These are phyloP conservation scores for Sitobion miscanthi DNA, from an alignment of 1,140 invertebrate species.

Conservation along the genomic window DNA sequence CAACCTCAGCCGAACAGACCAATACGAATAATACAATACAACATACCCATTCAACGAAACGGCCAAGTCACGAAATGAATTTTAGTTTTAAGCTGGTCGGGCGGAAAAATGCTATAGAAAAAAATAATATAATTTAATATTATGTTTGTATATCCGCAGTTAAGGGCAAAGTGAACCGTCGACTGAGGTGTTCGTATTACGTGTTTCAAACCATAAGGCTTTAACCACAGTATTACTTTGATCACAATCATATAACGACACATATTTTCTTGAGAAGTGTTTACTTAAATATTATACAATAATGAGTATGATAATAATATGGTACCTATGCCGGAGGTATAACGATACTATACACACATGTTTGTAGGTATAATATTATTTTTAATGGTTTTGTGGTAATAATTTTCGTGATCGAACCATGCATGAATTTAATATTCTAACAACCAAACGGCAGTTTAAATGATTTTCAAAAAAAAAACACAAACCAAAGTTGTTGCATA, in stretches of 20 bases:
- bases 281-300: not conserved
- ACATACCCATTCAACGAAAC: not conserved
- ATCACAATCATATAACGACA: not conserved
- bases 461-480: not conserved
- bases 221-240: not conserved
- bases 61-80: not conserved
- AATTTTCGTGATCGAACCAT: not conserved
- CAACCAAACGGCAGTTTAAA: not conserved
- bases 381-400: not conserved
- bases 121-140: not conserved
- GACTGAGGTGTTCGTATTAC: not conserved
- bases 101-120: not conserved
- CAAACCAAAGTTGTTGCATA: not conserved
- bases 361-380: not conserved
- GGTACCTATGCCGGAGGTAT: not conserved
- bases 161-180: not conserved
- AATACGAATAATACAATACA: not conserved
- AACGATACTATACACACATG: not conserved
- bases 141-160: not conserved
- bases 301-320: not conserved
- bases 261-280: not conserved
- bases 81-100: not conserved
- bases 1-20: not conserved
- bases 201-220: not conserved
- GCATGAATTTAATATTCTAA: not conserved